Evolutionary conservation across 2,888 invertebrate genomes (phyloP).

Genomic region (Opisthograptis luteolata): DNA sequence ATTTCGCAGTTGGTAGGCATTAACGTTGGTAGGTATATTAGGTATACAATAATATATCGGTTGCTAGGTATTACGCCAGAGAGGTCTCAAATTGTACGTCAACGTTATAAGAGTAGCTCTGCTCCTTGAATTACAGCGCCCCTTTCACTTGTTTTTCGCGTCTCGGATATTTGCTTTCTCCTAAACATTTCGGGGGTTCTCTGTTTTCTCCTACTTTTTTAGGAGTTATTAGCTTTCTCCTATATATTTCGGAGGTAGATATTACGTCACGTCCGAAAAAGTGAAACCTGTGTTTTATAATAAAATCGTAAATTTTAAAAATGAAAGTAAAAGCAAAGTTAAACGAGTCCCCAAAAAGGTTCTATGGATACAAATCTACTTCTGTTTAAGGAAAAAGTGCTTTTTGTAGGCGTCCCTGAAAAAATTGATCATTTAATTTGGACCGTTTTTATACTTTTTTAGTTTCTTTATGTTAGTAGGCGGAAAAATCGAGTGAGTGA

Average conservation of each 20-base stretch:
- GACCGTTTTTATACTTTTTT: no score
- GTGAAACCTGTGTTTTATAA: constrained; percentile 21
- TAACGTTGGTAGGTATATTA: no score
- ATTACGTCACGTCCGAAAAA: constrained; percentile 36
- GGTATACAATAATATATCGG: not conserved
- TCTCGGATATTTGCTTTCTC: constrained; percentile 23
- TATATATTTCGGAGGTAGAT: constrained; percentile 27
- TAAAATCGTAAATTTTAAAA: constrained; percentile 29
- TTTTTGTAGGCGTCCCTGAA: constrained; percentile 6
- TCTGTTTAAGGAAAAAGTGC: constrained; percentile 10
- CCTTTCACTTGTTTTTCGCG: constrained; percentile 9
- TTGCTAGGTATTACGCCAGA: no score
- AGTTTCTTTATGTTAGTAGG: constrained; percentile 7
- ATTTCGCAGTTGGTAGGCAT: no score
- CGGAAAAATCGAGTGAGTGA: constrained; percentile 3
- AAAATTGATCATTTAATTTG: constrained; percentile 12
- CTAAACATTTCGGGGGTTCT: constrained; percentile 25
- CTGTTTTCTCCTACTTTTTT: constrained; percentile 26
- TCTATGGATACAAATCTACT: constrained; percentile 18
- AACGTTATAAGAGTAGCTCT: not conserved
- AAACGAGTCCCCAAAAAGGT: constrained; percentile 28
- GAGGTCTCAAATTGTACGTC: not conserved
- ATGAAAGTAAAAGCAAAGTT: constrained; percentile 34
- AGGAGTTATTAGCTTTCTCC: constrained; percentile 25
- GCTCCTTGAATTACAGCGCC: constrained; percentile 6